These are phyloP conservation scores for Hippocampus guttulatus DNA, from an alignment of 2,113 vertebrate species.

Conservation along the genomic window DNA sequence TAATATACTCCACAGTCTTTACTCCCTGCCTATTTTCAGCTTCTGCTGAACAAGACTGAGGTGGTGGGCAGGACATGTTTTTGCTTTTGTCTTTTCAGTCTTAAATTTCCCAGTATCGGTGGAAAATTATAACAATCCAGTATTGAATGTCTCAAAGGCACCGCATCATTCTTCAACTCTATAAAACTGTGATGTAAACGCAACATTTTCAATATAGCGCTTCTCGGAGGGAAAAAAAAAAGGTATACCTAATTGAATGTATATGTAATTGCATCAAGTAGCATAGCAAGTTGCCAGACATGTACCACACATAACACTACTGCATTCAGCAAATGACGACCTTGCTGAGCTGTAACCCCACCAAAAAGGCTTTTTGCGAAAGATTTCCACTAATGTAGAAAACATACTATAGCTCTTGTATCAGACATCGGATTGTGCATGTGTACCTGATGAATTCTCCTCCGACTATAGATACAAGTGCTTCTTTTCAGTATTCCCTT, in stretches of 20 bases:
- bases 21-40: constrained; percentile 18
- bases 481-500: constrained; percentile 17
- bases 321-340: not conserved
- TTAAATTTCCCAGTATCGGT: too few species aligned
- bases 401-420: not conserved
- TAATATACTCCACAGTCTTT: too few species aligned
- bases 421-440: not conserved
- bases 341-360: not conserved
- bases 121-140: too few species aligned
- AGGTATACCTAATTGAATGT: not conserved
- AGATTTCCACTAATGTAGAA: not conserved
- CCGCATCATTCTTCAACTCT: too few species aligned
- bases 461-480: not conserved
- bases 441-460: not conserved
- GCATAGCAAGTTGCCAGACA: too few species aligned
- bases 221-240: too few species aligned
- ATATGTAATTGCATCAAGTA: not conserved
- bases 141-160: too few species aligned
- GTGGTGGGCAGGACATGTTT: not conserved
- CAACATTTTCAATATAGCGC: too few species aligned
- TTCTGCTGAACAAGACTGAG: constrained; percentile 8
- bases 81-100: too few species aligned
- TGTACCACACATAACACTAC: not conserved
- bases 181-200: too few species aligned
- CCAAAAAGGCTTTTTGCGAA: not conserved